A percentile compares a stretch with the other conserved stretches of the same genome.
phyloP scores from a whole-genome alignment of 2,888 invertebrate species.

The Toxonevra muliebris region DNA sequence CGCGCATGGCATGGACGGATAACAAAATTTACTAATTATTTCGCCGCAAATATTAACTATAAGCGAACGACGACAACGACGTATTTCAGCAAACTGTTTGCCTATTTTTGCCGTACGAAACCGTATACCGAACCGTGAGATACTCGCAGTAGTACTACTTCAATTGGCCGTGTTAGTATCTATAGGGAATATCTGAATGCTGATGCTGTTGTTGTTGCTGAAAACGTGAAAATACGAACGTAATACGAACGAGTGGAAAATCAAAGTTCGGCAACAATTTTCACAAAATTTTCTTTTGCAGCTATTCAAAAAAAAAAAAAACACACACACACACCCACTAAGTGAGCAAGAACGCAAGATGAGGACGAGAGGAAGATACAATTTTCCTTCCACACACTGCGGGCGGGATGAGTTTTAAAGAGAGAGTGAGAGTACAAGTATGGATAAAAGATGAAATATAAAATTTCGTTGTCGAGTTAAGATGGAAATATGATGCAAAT shows the following conservation, averaged over 20 bases:
- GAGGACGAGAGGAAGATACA: too few relatives aligned
- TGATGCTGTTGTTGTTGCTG: constrained; percentile 9
- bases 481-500: constrained; percentile 20
- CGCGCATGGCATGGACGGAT: constrained; percentile 67
- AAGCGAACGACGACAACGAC: constrained; percentile 51
- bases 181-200: constrained; percentile 4
- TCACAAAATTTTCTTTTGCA: too few relatives aligned
- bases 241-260: too few relatives aligned
- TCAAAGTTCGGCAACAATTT: too few relatives aligned
- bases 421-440: too few relatives aligned
- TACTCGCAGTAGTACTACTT: constrained; percentile 18
- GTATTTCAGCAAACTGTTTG: constrained; percentile 55
- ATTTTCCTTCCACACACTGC: too few relatives aligned
- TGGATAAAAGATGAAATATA: too few relatives aligned
- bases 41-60: constrained; percentile 58
- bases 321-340: too few relatives aligned
- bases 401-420: too few relatives aligned
- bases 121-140: constrained; percentile 27
- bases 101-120: constrained; percentile 41
- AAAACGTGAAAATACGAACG: constrained; percentile 3
- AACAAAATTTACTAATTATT: constrained; percentile 60
- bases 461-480: too few relatives aligned
- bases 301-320: too few relatives aligned
- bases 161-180: background rate
- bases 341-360: too few relatives aligned